These are phyloP conservation scores for Platypus cylindrus DNA, from an alignment of 2,888 invertebrate genomes.

Conservation along the genomic window DNA sequence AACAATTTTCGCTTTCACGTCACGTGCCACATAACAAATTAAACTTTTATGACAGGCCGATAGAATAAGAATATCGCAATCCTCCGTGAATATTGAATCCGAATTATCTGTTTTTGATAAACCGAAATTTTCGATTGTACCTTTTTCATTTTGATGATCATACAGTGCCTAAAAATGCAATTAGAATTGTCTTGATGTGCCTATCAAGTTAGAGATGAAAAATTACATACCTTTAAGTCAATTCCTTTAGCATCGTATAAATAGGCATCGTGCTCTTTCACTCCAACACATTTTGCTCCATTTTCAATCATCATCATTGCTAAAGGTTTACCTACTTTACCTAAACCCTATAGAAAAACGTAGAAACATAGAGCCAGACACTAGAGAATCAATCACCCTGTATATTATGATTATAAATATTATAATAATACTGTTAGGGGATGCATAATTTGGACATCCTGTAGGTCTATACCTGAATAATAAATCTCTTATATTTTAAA, in stretches of 20 bases:
- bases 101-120: constrained; percentile 19
- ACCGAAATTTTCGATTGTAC: constrained; percentile 22
- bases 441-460: neutral
- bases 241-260: constrained; percentile 28
- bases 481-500: constrained; percentile 28
- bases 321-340: constrained; percentile 26
- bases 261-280: constrained; percentile 27
- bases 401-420: too few relatives aligned
- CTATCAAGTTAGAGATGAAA: too few relatives aligned
- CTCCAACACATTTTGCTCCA: constrained; percentile 30
- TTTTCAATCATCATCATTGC: constrained; percentile 21
- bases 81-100: constrained; percentile 24
- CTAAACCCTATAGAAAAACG: constrained; percentile 25
- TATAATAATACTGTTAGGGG: neutral
- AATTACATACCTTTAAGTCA: constrained; percentile 18
- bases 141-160: constrained; percentile 21
- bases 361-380: too few relatives aligned
- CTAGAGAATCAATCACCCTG: too few relatives aligned
- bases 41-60: constrained; percentile 28
- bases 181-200: neutral
- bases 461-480: constrained; percentile 24
- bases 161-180: constrained; percentile 21
- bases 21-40: constrained; percentile 26
- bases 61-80: constrained; percentile 30
- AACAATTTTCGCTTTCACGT: constrained; percentile 29